Evolutionary conservation across 2,888 invertebrate genomes (phyloP).

Genomic region (Idaea aversata): DNA sequence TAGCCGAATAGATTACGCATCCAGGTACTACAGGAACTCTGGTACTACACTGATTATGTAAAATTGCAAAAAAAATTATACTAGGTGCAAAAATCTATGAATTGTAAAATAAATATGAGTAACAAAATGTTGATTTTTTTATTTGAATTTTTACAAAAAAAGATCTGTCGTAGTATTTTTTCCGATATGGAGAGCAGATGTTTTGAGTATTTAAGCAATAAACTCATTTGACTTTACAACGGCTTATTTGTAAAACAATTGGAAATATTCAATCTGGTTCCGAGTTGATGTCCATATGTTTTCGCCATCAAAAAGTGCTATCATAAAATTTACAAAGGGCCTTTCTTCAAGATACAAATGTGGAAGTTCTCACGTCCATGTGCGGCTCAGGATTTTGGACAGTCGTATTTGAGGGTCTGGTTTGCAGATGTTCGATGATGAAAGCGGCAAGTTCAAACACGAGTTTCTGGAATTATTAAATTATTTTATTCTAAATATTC

Average conservation of each 20-base stretch:
- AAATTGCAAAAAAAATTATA: slow-evolving; percentile 16
- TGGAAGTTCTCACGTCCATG: slow-evolving; percentile 70
- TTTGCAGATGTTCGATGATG: slow-evolving; percentile 61
- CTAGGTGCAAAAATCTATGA: background rate
- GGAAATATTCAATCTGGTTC: slow-evolving; percentile 32
- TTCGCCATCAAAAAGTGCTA: slow-evolving; percentile 26
- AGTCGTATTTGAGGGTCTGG: slow-evolving; percentile 58
- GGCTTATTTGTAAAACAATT: slow-evolving; percentile 45
- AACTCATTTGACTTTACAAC: slow-evolving; percentile 42
- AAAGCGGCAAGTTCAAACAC: slow-evolving; percentile 59
- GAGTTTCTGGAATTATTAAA: slow-evolving; percentile 40
- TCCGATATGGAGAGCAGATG: slow-evolving; percentile 36
- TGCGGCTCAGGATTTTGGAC: slow-evolving; percentile 72
- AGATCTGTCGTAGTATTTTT: background rate
- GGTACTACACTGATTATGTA: slow-evolving; percentile 38
- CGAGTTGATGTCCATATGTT: slow-evolving; percentile 29
- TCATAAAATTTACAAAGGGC: slow-evolving; percentile 49
- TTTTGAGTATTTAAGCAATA: slow-evolving; percentile 20
- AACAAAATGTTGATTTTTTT: background rate
- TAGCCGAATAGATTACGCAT: slow-evolving; percentile 31
- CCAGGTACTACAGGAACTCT: slow-evolving; percentile 28
- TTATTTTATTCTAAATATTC: background rate
- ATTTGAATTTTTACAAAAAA: background rate
- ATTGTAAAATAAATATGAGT: background rate
- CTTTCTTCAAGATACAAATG: slow-evolving; percentile 57